Conservation (phyloP, 2,113 vertebrate species). For the Ceratotherium simum region DNA sequence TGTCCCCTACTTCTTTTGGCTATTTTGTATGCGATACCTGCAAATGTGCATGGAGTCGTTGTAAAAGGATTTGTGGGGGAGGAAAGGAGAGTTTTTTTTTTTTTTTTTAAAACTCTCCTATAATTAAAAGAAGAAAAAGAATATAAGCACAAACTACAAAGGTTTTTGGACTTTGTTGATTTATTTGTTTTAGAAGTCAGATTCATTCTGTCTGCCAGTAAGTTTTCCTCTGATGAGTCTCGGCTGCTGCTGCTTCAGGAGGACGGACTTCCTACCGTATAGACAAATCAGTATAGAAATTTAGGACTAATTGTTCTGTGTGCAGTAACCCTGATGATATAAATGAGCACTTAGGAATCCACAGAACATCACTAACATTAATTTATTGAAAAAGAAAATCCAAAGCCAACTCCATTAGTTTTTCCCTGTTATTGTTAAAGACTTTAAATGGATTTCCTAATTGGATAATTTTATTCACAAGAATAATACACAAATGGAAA, state of each 20-base stretch:
- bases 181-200: constrained; percentile 63
- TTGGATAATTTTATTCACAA: constrained; percentile 80
- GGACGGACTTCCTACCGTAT: constrained; percentile 61
- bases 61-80: neutral
- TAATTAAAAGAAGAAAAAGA: constrained; percentile 18
- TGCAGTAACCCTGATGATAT: constrained; percentile 72
- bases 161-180: neutral
- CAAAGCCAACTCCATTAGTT: constrained; percentile 79
- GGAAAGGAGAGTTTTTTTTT: neutral
- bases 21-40: constrained; percentile 50
- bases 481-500: constrained; percentile 85
- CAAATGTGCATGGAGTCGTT: constrained; percentile 8
- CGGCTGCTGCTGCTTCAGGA: neutral
- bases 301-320: constrained; percentile 66
- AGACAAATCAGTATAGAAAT: constrained; percentile 59
- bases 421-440: constrained; percentile 78
- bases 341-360: constrained; percentile 70
- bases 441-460: constrained; percentile 82
- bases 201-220: constrained; percentile 58
- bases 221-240: neutral
- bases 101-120: neutral
- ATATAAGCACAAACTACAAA: neutral
- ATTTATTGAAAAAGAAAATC: constrained; percentile 78
- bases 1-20: neutral
- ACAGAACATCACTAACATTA: constrained; percentile 71